Base-by-base conservation (phyloP, 2,888 invertebrate genomes). In the Morinoia aosen region DNA sequence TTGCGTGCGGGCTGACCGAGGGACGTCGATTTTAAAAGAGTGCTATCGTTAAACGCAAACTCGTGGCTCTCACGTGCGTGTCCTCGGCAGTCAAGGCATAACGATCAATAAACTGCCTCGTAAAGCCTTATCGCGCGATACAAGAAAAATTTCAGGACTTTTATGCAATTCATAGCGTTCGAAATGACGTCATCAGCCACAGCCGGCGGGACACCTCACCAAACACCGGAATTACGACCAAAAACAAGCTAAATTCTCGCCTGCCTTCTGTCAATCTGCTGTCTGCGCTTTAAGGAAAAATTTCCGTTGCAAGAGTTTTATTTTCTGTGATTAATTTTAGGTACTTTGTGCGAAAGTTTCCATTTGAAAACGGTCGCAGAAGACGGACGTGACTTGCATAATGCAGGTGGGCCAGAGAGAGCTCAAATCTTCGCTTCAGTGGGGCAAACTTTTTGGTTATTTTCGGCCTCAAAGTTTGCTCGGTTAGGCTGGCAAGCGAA, bases 81-180 rank as follows among this genome's bases (percentile, higher is more conserved):
- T 48, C 90, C 90, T 39, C 48, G 90, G 48, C 90, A 39, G 40
- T 90, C 48, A 90, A 12, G 90, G 90, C 90, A 39, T 90, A 39
- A 40, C 90, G 48, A 90, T 90, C 90, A 48, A 90, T 90, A 48
- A 90, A 90, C 40, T 76, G 16, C 90, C 39, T 90, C 90, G 90
- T 90, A 90, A 90, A 90, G 40, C 40, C 90, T 90, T 90, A 90
- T 90, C 48, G 90, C 90, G 40, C 48, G 90, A 90, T 90, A 90
- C 90, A 90, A 90, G 19, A 90, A 39, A 90, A 90, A 90, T 8
- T 76, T 40, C 40, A 40, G 1, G 39, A 40, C 90, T 90, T 90
- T 90, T 90, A 90, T 40, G 48, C 40, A 90, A 90, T 48, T 40
- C 25, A 16, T 33, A 76, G 25, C 8, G 76, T 33, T 76, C 33